Evolutionary conservation across 2,888 invertebrate genomes (phyloP).

Genomic region (Cotesia congregata): DNA sequence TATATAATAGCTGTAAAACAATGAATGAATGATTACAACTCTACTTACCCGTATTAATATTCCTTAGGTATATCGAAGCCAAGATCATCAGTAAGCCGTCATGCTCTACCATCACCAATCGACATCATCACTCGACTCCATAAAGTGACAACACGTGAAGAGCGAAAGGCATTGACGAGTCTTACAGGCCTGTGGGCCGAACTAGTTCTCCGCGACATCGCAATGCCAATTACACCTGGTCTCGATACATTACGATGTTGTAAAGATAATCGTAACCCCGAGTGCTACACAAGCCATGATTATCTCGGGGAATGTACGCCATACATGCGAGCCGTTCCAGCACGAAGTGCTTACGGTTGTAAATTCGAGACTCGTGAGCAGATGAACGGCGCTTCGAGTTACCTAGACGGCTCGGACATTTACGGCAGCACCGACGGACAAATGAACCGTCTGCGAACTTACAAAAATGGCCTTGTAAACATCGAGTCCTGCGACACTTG

Average conservation of each 20-base stretch:
- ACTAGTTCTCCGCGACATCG: constrained; percentile 80
- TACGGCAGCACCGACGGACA: constrained; percentile 85
- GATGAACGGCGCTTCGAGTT: constrained; percentile 87
- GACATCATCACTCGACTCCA: constrained; percentile 76
- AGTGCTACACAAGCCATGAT: constrained; percentile 72
- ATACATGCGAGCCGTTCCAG: constrained; percentile 80
- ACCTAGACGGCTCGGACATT: constrained; percentile 86
- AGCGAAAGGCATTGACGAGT: constrained; percentile 84
- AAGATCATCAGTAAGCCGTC: constrained; percentile 73
- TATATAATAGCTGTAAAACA: neutral
- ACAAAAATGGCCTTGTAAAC: constrained; percentile 80
- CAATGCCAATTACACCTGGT: constrained; percentile 76
- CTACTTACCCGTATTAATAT: neutral
- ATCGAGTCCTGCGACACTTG: constrained; percentile 77
- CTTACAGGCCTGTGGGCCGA: constrained; percentile 87
- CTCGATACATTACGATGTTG: constrained; percentile 56
- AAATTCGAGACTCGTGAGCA: constrained; percentile 79
- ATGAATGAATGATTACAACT: neutral
- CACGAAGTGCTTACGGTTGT: constrained; percentile 60
- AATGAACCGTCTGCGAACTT: constrained; percentile 79
- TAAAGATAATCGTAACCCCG: constrained; percentile 62
- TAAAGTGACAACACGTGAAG: constrained; percentile 74
- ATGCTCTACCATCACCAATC: constrained; percentile 76
- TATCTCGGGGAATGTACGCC: constrained; percentile 73
- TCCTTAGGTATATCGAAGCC: constrained; percentile 70